Evolutionary conservation across 2,888 invertebrate species (phyloP).

Genomic region (Mamestra brassicae): DNA sequence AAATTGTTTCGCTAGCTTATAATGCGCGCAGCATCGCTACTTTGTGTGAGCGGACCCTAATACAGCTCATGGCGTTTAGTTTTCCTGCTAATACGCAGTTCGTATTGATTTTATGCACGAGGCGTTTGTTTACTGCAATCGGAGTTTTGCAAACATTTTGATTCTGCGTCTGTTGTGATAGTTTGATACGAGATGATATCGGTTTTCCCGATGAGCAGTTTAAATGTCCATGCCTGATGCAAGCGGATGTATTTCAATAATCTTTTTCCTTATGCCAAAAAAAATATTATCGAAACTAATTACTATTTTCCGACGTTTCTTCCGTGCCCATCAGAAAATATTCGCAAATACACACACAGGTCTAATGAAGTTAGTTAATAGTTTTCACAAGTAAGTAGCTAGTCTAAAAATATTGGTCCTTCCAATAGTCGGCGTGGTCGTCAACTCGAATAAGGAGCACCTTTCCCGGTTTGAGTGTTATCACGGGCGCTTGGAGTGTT

Average conservation of each 20-base stretch:
- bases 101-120: conserved; percentile 27
- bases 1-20: too few species aligned
- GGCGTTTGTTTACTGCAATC: conserved; percentile 16
- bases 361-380: not conserved
- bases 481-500: conserved; percentile 9
- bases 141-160: conserved; percentile 15
- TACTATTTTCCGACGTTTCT: too few species aligned
- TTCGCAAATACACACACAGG: not conserved
- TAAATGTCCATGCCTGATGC: not conserved
- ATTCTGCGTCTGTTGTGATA: not conserved
- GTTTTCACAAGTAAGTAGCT: not conserved
- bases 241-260: not conserved
- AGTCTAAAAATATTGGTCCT: conserved; percentile 21
- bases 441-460: conserved; percentile 11
- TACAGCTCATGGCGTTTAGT: conserved; percentile 38
- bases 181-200: not conserved
- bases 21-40: not conserved
- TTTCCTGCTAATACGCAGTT: conserved; percentile 27
- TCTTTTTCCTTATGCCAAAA: not conserved
- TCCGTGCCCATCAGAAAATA: not conserved
- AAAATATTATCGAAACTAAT: not conserved
- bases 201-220: not conserved
- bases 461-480: conserved; percentile 8
- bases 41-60: not conserved
- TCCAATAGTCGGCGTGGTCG: not conserved